phyloP scores from a whole-genome alignment of 2,113 vertebrate genomes.

The Xiphophorus maculatus region DNA sequence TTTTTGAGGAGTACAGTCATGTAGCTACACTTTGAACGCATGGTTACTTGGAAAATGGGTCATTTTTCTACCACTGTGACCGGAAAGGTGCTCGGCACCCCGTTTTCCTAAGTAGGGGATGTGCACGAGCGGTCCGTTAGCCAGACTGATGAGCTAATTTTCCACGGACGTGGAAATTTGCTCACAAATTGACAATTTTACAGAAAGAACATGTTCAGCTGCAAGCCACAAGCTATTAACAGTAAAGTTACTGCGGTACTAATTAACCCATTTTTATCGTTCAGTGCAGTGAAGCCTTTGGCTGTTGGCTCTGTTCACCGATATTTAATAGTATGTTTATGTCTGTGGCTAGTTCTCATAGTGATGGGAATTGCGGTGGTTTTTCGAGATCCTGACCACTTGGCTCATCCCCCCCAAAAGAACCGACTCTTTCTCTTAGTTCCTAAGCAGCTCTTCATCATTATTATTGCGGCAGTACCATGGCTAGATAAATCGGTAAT shows the following conservation, averaged over 20 bases:
- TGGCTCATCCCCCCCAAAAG: background rate
- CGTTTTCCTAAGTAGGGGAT: background rate
- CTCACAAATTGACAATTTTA: background rate
- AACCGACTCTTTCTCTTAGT: background rate
- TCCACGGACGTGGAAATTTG: background rate
- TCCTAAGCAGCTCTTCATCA: too few species aligned
- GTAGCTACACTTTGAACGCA: background rate
- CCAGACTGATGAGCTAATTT: conserved; percentile 9
- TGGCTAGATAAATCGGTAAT: too few species aligned
- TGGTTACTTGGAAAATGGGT: fast-evolving
- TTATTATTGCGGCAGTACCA: too few species aligned
- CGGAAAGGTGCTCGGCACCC: background rate
- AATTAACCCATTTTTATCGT: background rate
- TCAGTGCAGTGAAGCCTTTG: background rate
- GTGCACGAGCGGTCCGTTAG: background rate
- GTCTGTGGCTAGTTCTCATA: background rate
- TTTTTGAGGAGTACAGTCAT: background rate
- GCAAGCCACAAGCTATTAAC: background rate
- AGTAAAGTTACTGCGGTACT: background rate
- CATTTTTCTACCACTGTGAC: background rate
- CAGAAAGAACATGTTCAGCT: background rate
- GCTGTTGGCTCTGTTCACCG: background rate
- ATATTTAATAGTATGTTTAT: background rate
- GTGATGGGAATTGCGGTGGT: background rate
- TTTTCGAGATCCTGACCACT: background rate